These are phyloP conservation scores for Alosa alosa DNA, from an alignment of 2,113 vertebrate species.

Conservation along the genomic window DNA sequence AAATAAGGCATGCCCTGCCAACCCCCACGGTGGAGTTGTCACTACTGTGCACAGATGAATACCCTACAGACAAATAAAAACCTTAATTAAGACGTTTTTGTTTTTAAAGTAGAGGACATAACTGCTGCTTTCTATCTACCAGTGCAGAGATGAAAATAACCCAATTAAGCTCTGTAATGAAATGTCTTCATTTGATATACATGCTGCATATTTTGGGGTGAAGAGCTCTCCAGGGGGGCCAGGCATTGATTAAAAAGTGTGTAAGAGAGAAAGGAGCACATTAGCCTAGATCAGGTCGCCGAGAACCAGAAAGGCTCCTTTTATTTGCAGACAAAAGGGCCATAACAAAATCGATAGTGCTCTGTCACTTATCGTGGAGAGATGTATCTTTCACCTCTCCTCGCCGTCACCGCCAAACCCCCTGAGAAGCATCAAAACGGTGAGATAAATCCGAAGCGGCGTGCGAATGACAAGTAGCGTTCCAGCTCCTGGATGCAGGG, in stretches of 20 bases:
- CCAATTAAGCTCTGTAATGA: constrained; percentile 21
- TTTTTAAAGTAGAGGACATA: neutral
- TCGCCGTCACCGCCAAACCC: neutral
- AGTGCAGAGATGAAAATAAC: neutral
- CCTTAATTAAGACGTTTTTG: neutral
- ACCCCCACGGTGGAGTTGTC: neutral
- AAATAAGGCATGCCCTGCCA: neutral
- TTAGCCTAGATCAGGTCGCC: constrained; percentile 23
- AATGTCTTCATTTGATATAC: neutral
- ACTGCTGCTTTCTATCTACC: neutral
- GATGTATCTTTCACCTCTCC: neutral
- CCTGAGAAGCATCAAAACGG: neutral
- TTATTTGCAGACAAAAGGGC: constrained; percentile 19
- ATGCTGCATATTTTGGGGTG: constrained; percentile 11
- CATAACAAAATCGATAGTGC: constrained; percentile 24
- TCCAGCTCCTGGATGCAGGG: neutral
- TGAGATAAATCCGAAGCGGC: neutral
- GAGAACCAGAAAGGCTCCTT: constrained; percentile 22
- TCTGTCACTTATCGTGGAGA: constrained; percentile 16
- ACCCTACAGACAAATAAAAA: neutral
- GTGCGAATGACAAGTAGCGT: neutral
- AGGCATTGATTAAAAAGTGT: constrained; percentile 27
- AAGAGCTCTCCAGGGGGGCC: neutral
- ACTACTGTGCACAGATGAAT: neutral
- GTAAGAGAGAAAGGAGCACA: constrained; percentile 16